A percentile compares a stretch with the other conserved stretches of the same genome.
Conservation (phyloP, 2,113 vertebrate species). For the Saccopteryx bilineata region DNA sequence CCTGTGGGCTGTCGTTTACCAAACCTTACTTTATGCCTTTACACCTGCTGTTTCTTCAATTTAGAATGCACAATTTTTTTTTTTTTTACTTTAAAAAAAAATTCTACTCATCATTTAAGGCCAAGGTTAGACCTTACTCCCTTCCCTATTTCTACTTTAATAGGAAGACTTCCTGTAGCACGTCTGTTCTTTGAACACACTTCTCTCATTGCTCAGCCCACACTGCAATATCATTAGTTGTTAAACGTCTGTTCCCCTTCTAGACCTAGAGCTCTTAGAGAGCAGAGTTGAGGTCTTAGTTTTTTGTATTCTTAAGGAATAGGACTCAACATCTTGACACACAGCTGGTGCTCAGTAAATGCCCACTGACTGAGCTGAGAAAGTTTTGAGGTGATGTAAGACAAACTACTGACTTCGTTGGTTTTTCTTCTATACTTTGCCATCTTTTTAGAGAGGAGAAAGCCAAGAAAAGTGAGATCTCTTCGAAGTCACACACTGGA, state of each 20-base stretch:
- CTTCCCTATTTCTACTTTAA: not conserved
- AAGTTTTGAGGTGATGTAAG: conserved; percentile 16
- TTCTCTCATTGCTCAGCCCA: not conserved
- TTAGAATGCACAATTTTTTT: not conserved
- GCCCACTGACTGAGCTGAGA: not conserved
- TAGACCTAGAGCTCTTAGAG: not conserved
- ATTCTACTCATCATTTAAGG: not conserved
- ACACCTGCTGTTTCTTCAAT: not conserved
- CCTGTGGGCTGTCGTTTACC: not conserved
- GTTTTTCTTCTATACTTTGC: not conserved
- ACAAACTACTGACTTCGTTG: not conserved
- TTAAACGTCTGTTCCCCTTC: not conserved
- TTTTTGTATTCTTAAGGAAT: not conserved
- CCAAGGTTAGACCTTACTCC: not conserved
- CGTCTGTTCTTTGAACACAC: not conserved
- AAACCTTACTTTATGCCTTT: not conserved
- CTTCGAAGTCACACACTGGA: conserved; percentile 44
- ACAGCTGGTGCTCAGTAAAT: not conserved
- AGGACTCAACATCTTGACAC: conserved; percentile 8
- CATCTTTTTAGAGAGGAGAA: conserved; percentile 40
- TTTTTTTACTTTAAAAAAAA: conserved; percentile 2
- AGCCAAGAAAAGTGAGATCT: conserved; percentile 22
- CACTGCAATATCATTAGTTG: not conserved
- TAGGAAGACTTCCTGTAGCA: not conserved
- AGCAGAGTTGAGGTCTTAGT: not conserved